phyloP scores from a whole-genome alignment of 1,140 invertebrate species.

The Pseudomyrmex cubaensis region DNA sequence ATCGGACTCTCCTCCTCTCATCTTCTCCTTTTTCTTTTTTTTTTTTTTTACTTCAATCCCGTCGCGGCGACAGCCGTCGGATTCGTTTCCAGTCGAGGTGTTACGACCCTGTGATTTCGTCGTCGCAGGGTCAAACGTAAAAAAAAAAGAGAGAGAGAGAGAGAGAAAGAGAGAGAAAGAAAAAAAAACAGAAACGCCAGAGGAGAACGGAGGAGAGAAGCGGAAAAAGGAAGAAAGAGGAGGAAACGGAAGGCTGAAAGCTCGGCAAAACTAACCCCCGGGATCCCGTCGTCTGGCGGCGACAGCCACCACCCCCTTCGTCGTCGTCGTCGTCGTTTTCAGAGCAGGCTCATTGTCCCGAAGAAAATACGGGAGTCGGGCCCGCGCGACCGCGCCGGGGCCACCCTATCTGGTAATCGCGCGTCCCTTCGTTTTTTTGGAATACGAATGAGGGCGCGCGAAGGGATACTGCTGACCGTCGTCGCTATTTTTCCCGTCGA shows the following conservation, averaged over 20 bases:
- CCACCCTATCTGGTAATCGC: constrained; percentile 74
- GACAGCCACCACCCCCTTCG: constrained; percentile 71
- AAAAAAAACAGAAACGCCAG: constrained; percentile 18
- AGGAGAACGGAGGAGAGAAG: constrained; percentile 3
- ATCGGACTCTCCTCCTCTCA: constrained; percentile 73
- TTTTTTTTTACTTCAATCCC: constrained; percentile 73
- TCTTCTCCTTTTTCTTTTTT: constrained; percentile 65
- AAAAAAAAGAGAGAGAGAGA: constrained; percentile 65
- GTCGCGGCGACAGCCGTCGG: constrained; percentile 78
- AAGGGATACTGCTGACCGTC: constrained; percentile 48
- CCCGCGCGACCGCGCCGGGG: constrained; percentile 51
- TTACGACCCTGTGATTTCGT: constrained; percentile 82
- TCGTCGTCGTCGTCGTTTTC: constrained; percentile 47
- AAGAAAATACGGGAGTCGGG: constrained; percentile 27
- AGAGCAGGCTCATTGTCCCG: constrained; percentile 65
- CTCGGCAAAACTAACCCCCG: constrained; percentile 40
- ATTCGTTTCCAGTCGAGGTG: constrained; percentile 80
- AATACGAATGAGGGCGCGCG: constrained; percentile 70
- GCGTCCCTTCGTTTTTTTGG: constrained; percentile 62
- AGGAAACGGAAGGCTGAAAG: constrained; percentile 60
- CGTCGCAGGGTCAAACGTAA: constrained; percentile 81
- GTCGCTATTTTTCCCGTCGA: constrained; percentile 34
- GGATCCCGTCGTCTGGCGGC: constrained; percentile 14
- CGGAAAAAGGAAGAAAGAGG: constrained; percentile 45
- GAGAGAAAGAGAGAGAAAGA: neutral